Percentiles rank a stretch among this genome's conserved stretches.
Evolutionary conservation across 2,888 invertebrate species (phyloP).

Genomic region (Drosophila falleni): DNA sequence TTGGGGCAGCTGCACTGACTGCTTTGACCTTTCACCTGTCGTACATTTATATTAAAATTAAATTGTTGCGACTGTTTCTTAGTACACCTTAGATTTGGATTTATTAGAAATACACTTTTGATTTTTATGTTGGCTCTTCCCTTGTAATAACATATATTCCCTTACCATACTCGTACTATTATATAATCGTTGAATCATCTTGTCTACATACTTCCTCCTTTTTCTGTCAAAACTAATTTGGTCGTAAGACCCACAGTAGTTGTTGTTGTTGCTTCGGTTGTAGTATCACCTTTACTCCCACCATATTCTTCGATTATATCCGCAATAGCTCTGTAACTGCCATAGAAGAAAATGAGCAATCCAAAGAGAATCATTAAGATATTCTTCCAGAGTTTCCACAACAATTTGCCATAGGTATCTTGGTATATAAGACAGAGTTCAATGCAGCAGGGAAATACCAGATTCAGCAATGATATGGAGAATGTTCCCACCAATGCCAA

Average conservation of each 20-base stretch:
- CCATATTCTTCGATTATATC: constrained; percentile 28
- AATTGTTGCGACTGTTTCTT: too few relatives aligned
- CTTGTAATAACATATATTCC: neutral
- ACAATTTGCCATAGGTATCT: constrained; percentile 26
- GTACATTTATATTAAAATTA: too few relatives aligned
- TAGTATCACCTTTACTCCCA: neutral
- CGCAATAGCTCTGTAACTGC: constrained; percentile 15
- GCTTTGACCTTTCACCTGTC: neutral
- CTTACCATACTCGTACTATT: neutral
- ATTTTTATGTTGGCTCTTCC: neutral
- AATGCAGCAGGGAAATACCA: constrained; percentile 53
- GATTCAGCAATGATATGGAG: constrained; percentile 54
- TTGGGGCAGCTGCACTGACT: neutral
- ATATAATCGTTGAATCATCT: too few relatives aligned
- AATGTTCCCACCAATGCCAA: constrained; percentile 51
- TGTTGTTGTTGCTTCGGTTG: neutral
- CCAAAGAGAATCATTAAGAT: constrained; percentile 32
- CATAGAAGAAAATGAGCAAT: constrained; percentile 11
- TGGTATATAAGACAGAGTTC: constrained; percentile 53
- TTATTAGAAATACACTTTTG: too few relatives aligned
- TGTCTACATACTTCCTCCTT: neutral
- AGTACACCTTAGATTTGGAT: too few relatives aligned
- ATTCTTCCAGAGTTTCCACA: constrained; percentile 53
- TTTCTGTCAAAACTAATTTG: neutral
- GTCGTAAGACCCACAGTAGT: constrained; percentile 2